These are phyloP conservation scores for Corynorhinus townsendii DNA, from an alignment of 2,113 vertebrate genomes.

Conservation along the genomic window DNA sequence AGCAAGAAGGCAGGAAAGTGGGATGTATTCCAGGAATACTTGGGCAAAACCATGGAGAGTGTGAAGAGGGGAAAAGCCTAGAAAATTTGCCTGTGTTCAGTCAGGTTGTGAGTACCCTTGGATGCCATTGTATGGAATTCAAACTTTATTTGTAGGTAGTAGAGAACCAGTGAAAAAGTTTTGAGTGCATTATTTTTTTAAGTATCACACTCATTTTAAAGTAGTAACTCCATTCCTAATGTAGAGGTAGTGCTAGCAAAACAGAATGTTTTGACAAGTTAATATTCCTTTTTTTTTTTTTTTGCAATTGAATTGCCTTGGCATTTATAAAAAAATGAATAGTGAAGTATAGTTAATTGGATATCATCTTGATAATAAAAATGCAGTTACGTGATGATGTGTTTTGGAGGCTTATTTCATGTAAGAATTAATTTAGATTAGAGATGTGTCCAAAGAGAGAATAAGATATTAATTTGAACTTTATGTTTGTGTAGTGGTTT, in stretches of 20 bases:
- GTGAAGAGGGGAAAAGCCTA: background rate
- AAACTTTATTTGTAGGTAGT: background rate
- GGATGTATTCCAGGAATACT: background rate
- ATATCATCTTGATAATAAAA: constrained; percentile 21
- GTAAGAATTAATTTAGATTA: constrained; percentile 9
- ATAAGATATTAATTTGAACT: background rate
- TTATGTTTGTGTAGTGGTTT: background rate
- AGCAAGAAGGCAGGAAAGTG: background rate
- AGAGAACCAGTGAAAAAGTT: background rate
- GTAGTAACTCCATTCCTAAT: background rate
- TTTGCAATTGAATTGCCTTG: background rate
- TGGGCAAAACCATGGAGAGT: background rate
- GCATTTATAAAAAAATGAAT: background rate
- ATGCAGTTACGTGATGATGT: background rate
- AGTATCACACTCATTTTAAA: constrained; percentile 20
- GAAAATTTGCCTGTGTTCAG: background rate
- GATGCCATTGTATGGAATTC: background rate
- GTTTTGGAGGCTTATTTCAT: background rate
- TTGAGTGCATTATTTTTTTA: background rate
- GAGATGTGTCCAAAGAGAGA: background rate
- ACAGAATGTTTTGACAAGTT: background rate
- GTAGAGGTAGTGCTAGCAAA: background rate
- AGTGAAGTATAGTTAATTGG: constrained; percentile 1
- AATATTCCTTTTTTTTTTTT: background rate
- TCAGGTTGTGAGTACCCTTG: background rate